phyloP scores from a whole-genome alignment of 2,797 vertebrate species.

The Clarias laeviceps region DNA sequence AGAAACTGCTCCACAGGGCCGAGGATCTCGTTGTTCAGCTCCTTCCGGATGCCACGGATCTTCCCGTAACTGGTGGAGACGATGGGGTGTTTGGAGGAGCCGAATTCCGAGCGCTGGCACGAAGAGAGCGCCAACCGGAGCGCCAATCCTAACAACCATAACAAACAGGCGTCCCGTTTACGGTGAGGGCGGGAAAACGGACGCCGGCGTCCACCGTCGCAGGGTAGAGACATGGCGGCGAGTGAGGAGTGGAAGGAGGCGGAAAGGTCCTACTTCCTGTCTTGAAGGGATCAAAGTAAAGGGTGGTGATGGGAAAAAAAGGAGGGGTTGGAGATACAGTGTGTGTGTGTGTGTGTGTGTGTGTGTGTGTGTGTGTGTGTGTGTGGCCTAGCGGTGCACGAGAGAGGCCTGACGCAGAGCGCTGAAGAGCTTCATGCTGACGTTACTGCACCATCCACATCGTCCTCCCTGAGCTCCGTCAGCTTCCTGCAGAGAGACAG shows the following conservation, averaged over 20 bases:
- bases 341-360: constrained; percentile 18
- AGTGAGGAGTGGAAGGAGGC: neutral
- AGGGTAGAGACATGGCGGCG: constrained; percentile 30
- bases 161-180: constrained; percentile 69
- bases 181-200: constrained; percentile 60
- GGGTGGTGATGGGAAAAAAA: neutral
- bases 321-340: neutral
- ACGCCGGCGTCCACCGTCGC: constrained; percentile 39
- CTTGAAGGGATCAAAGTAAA: neutral
- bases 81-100: constrained; percentile 71
- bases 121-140: constrained; percentile 74
- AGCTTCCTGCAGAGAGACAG: constrained; percentile 70
- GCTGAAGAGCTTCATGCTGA: constrained; percentile 67
- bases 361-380: constrained; percentile 13
- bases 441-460: constrained; percentile 65
- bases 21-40: constrained; percentile 90
- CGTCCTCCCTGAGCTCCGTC: constrained; percentile 62
- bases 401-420: constrained; percentile 45
- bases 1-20: constrained; percentile 89
- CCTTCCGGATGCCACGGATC: constrained; percentile 77
- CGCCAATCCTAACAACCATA: constrained; percentile 75
- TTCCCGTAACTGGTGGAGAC: constrained; percentile 79
- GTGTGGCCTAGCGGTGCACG: constrained; percentile 32
- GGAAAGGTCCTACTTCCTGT: constrained; percentile 20
- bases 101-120: constrained; percentile 76